A percentile compares a stretch with the other conserved stretches of the same genome.
These are phyloP conservation scores for Melanotus villosus DNA, from an alignment of 2,888 invertebrate genomes.

Conservation along the genomic window DNA sequence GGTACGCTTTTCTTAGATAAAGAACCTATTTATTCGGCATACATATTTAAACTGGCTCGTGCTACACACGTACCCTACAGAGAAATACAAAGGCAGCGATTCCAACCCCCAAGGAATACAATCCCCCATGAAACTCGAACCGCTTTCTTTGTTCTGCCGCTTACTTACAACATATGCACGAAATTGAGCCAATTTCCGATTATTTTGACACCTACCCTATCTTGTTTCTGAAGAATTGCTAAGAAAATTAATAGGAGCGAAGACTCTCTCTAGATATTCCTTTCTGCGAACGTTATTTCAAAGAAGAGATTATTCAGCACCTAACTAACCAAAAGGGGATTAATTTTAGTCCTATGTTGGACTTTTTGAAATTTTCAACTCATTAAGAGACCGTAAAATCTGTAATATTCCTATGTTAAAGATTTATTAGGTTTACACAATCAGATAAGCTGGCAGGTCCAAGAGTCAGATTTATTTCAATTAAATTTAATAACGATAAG, in stretches of 20 bases:
- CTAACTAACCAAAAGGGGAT: no score
- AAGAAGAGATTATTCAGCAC: no score
- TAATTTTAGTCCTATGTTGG: no score
- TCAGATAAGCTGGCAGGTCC: no score
- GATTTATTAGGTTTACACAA: no score
- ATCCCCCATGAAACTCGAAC: constrained; percentile 57
- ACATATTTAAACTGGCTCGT: constrained; percentile 54
- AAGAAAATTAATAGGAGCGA: constrained; percentile 12
- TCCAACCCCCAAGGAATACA: constrained; percentile 53
- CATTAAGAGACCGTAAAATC: no score
- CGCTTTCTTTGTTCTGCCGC: constrained; percentile 56
- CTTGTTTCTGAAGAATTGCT: constrained; percentile 28
- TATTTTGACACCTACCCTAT: constrained; percentile 51
- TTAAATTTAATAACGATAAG: no score
- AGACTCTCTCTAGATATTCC: neutral
- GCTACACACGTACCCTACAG: constrained; percentile 54
- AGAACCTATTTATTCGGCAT: neutral
- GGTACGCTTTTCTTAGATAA: neutral
- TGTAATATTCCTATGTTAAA: no score
- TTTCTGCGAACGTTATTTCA: neutral
- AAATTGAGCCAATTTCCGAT: constrained; percentile 55
- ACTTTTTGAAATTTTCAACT: no score
- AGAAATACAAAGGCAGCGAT: constrained; percentile 55
- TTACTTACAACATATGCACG: constrained; percentile 51
- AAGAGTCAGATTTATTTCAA: no score